These are phyloP conservation scores for Muscicapa striata DNA, from an alignment of 2,797 vertebrate genomes.

Conservation along the genomic window DNA sequence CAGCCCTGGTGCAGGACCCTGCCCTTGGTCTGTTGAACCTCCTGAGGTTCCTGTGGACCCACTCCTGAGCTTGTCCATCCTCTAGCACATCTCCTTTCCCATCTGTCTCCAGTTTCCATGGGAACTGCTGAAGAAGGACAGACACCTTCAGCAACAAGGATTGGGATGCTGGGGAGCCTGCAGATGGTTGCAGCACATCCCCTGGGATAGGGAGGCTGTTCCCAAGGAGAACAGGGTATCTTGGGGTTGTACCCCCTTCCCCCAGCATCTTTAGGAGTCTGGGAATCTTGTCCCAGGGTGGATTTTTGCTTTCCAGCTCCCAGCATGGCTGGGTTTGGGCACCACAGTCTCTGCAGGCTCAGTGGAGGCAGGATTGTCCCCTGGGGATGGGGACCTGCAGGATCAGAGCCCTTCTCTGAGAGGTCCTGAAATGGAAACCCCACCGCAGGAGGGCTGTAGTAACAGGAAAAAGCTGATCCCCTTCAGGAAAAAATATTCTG, in stretches of 20 bases:
- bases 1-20: background rate
- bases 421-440: background rate
- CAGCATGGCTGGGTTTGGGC: background rate
- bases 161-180: background rate
- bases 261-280: background rate
- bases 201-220: background rate
- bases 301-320: background rate
- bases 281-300: background rate
- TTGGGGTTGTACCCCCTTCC: background rate
- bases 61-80: background rate
- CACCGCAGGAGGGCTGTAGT: background rate
- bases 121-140: conserved; percentile 1
- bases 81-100: background rate
- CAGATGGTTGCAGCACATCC: background rate
- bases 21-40: background rate
- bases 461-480: background rate
- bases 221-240: background rate
- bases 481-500: background rate
- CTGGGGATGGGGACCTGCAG: background rate
- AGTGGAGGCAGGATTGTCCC: background rate
- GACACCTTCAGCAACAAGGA: background rate
- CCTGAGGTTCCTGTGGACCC: background rate
- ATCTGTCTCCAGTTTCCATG: conserved; percentile 33
- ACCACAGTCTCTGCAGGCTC: background rate
- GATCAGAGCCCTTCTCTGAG: background rate